Conservation (phyloP, 2,888 invertebrate genomes). For the Pseudanteris insignis region DNA sequence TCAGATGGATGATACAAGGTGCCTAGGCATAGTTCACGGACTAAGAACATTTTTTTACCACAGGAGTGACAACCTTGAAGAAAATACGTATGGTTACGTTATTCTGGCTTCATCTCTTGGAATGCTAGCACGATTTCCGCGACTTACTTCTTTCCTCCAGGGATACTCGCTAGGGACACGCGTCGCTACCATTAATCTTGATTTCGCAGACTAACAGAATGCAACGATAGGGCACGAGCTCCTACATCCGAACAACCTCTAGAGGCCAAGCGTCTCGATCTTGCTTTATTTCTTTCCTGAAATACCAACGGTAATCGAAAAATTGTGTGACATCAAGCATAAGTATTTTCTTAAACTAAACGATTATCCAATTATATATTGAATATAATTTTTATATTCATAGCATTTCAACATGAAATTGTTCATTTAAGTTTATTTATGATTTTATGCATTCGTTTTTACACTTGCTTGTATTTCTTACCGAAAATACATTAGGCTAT, state of each 20-base stretch:
- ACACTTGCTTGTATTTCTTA: constrained; percentile 24
- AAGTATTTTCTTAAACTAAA: too few relatives aligned
- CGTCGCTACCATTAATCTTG: constrained; percentile 58
- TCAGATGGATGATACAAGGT: constrained; percentile 47
- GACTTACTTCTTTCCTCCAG: constrained; percentile 45
- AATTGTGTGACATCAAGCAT: too few relatives aligned
- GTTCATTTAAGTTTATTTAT: too few relatives aligned
- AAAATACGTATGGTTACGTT: constrained; percentile 45
- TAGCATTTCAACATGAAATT: too few relatives aligned
- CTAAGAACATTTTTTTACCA: constrained; percentile 40
- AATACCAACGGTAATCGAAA: constrained; percentile 43
- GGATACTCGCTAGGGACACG: constrained; percentile 49
- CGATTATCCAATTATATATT: too few relatives aligned
- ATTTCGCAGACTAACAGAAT: constrained; percentile 53
- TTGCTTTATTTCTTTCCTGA: constrained; percentile 26
- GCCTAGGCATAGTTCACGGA: constrained; percentile 42
- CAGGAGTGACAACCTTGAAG: constrained; percentile 43
- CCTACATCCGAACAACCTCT: constrained; percentile 41
- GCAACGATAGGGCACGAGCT: constrained; percentile 44
- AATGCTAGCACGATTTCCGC: constrained; percentile 49
- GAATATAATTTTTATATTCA: too few relatives aligned
- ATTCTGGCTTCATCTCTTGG: constrained; percentile 42
- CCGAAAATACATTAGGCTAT: constrained; percentile 42
- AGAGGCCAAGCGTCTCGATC: constrained; percentile 41
- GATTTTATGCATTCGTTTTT: too few relatives aligned